phyloP scores from a whole-genome alignment of 1,140 invertebrate genomes.

The Phenacoccus solenopsis region DNA sequence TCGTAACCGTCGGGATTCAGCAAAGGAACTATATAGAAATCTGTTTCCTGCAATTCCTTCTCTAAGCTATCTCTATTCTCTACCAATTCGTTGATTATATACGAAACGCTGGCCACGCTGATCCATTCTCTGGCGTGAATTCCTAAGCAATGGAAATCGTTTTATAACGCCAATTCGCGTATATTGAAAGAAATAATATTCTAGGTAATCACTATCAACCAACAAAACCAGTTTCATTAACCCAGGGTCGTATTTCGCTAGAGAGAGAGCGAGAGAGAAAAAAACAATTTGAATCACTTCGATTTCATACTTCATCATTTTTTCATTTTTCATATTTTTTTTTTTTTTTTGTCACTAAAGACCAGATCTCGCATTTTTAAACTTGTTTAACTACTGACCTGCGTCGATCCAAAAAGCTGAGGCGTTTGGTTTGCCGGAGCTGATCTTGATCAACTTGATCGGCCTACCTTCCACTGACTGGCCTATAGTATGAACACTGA shows the following conservation, averaged over 20 bases:
- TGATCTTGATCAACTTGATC: slow-evolving; percentile 51
- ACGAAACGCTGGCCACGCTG: slow-evolving; percentile 51
- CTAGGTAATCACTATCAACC: too few species aligned
- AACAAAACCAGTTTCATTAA: too few species aligned
- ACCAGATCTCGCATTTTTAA: too few species aligned
- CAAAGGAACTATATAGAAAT: slow-evolving; percentile 44
- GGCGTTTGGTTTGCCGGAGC: slow-evolving; percentile 32
- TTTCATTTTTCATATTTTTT: too few species aligned
- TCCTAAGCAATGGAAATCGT: slow-evolving; percentile 32
- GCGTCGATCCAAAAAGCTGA: slow-evolving; percentile 8
- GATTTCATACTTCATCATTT: too few species aligned
- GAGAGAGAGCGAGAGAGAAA: too few species aligned
- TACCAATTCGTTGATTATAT: slow-evolving; percentile 56
- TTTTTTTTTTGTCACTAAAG: too few species aligned
- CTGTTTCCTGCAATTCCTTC: slow-evolving; percentile 48
- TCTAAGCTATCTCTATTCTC: slow-evolving; percentile 55
- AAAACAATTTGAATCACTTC: too few species aligned
- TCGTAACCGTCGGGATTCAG: slow-evolving; percentile 52
- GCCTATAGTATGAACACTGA: slow-evolving; percentile 57
- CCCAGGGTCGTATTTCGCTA: too few species aligned
- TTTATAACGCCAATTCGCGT: too few species aligned
- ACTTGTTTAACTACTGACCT: neutral
- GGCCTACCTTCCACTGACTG: slow-evolving; percentile 58
- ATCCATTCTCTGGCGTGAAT: slow-evolving; percentile 70
- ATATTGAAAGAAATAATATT: too few species aligned